Evolutionary conservation across 2,113 vertebrate species (phyloP), one percentile per base, ranked within the genome.

Genomic region (Murina feae): DNA sequence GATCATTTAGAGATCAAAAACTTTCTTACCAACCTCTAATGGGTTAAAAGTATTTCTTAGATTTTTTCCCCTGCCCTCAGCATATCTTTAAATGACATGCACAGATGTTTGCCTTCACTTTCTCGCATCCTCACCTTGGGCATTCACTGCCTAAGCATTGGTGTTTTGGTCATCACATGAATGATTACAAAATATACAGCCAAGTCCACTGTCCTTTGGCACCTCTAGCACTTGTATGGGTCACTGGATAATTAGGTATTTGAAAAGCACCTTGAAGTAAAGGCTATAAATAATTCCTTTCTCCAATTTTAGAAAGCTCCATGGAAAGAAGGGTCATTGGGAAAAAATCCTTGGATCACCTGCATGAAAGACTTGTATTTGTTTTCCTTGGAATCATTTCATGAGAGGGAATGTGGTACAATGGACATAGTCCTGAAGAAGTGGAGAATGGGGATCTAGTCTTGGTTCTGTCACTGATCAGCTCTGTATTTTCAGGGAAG

Each of bases 231-330:
- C 85, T 94, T 1, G 39, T 95, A 72, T 85, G 95, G 96, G 95
- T 97, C 96, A 95, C 44, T 95, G 90, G 85, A 96, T 97, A 97
- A 97, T 97, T 97, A 97, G 96, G 96, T 97, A 96, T 96, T 92
- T 97, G 94, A 97, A 97, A 96, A 97, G 92, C 95, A 97, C 97
- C 97, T 97, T 97, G 97, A 97, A 95, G 90, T 94, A 93, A 92
- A 65, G 42, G 78, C 96, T 97, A 97, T 97, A 97, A 97, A 97
- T 97, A 97, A 93, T 55, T 85, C 13, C 78, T 83, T 93, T 92
- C 72, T 96, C 94, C 72, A 97, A 90, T 96, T 97, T 97, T 97
- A 97, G 96, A 96, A 97, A 90, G 81, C 68, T 88, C 53, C 32
- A 76, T 93, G 90, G 63, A 90, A 93, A 82, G 68, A 87, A 97